Conservation (phyloP, 1,140 invertebrate species). For the Drosophila dunni region DNA sequence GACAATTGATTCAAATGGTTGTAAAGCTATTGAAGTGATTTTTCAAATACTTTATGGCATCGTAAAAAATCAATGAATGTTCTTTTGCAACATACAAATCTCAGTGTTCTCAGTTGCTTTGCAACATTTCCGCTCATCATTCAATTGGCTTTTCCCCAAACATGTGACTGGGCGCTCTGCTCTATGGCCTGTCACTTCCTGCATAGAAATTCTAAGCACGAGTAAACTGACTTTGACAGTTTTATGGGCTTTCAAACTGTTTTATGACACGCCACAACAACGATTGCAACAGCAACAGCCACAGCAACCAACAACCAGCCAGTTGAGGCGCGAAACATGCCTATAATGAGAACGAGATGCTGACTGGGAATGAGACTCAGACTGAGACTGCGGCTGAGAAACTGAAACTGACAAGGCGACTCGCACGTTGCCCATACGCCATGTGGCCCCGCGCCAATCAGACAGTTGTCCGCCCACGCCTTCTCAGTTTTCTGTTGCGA, state of each 20-base stretch:
- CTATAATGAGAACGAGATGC: slow-evolving; percentile 67
- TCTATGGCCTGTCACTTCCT: slow-evolving; percentile 52
- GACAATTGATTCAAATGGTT: slow-evolving; percentile 31
- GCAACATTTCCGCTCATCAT: slow-evolving; percentile 63
- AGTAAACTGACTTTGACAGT: slow-evolving; percentile 72
- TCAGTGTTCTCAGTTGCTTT: slow-evolving; percentile 3
- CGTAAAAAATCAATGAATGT: slow-evolving; percentile 33
- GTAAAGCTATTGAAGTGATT: slow-evolving; percentile 19
- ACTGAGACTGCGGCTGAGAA: slow-evolving; percentile 19
- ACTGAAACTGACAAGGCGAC: slow-evolving; percentile 31
- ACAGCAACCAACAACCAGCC: slow-evolving; percentile 8
- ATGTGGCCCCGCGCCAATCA: slow-evolving; percentile 78
- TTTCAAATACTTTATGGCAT: slow-evolving; percentile 18
- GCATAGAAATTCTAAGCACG: slow-evolving; percentile 62
- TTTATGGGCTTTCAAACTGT: slow-evolving; percentile 83
- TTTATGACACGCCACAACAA: slow-evolving; percentile 70
- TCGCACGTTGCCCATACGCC: slow-evolving; percentile 74
- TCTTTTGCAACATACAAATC: slow-evolving; percentile 9
- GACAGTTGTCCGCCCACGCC: slow-evolving; percentile 76
- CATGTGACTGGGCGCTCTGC: slow-evolving; percentile 21
- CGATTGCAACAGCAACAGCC: slow-evolving; percentile 21
- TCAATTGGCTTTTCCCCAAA: slow-evolving; percentile 42
- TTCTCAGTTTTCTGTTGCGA: slow-evolving; percentile 14
- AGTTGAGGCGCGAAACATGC: slow-evolving; percentile 61
- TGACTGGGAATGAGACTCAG: slow-evolving; percentile 2